Evolutionary conservation across 2,797 vertebrate species (phyloP).

Genomic region (Cottoperca gobio): DNA sequence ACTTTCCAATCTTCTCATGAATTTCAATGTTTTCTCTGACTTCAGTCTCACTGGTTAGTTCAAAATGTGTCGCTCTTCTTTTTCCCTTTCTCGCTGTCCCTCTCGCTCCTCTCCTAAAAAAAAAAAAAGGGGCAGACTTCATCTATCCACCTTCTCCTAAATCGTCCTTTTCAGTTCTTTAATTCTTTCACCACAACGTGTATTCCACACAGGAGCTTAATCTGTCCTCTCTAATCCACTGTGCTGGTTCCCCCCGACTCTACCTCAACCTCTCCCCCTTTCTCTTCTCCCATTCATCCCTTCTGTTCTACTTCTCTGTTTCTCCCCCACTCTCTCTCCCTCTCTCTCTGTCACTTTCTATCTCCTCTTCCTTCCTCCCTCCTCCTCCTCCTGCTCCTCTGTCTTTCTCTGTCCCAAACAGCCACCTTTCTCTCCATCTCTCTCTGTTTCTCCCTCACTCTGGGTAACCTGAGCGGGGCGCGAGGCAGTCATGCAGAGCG

Average conservation of each 20-base stretch:
- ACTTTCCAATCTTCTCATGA: constrained; percentile 75
- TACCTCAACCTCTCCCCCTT: constrained; percentile 64
- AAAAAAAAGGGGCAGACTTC: constrained; percentile 64
- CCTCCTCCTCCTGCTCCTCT: constrained; percentile 43
- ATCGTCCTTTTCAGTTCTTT: constrained; percentile 74
- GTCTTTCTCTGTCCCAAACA: constrained; percentile 52
- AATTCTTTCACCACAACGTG: constrained; percentile 75
- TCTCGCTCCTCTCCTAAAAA: constrained; percentile 42
- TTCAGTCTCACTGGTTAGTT: constrained; percentile 42
- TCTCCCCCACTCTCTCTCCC: constrained; percentile 32
- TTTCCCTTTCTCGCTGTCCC: constrained; percentile 36
- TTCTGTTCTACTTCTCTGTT: constrained; percentile 55
- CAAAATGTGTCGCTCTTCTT: constrained; percentile 52
- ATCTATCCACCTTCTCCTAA: constrained; percentile 73
- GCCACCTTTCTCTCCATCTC: constrained; percentile 74
- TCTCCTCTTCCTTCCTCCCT: constrained; percentile 42
- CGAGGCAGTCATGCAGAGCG: constrained; percentile 88
- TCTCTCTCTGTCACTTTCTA: constrained; percentile 58
- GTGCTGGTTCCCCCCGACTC: constrained; percentile 53
- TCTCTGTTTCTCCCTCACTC: constrained; percentile 68
- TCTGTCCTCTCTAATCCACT: constrained; percentile 85
- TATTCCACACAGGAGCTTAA: constrained; percentile 84
- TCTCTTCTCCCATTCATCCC: constrained; percentile 65
- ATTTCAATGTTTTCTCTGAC: constrained; percentile 63
- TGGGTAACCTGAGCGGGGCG: constrained; percentile 85